Percentiles rank a stretch among this genome's conserved stretches.
Conservation (phyloP, 2,888 invertebrate genomes). For the Dynastes maya region DNA sequence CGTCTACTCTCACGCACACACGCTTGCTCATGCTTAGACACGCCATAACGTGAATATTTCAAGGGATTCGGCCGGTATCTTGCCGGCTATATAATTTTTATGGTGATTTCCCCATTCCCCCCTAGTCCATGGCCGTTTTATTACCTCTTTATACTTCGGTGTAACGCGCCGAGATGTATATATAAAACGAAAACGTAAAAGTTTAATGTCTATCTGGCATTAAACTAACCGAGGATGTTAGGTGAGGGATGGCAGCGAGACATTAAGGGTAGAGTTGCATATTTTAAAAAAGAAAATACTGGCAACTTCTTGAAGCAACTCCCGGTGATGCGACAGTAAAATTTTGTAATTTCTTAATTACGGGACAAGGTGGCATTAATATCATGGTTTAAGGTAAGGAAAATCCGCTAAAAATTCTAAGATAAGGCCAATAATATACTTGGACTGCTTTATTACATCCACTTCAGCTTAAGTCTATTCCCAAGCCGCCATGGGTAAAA, state of each 20-base stretch:
- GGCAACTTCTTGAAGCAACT: neutral
- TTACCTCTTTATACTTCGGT: conserved; percentile 44
- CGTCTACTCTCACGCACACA: conserved; percentile 1
- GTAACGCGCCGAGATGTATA: conserved; percentile 17
- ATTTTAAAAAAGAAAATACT: neutral
- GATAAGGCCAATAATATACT: too few species aligned
- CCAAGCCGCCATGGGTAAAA: too few species aligned
- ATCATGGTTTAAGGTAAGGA: too few species aligned
- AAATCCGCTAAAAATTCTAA: too few species aligned
- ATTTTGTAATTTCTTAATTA: conserved; percentile 27
- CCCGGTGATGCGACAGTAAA: conserved; percentile 14
- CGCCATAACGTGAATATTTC: conserved; percentile 47
- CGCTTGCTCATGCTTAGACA: conserved; percentile 8
- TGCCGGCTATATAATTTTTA: conserved; percentile 41
- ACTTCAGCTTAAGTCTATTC: too few species aligned
- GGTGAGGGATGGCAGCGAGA: neutral
- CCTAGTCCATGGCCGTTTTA: conserved; percentile 19
- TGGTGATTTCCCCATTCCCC: conserved; percentile 17
- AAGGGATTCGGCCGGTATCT: conserved; percentile 36
- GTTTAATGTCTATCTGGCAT: conserved; percentile 40
- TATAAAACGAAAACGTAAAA: conserved; percentile 33
- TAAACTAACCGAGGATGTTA: conserved; percentile 33
- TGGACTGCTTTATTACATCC: too few species aligned
- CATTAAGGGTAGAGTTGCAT: neutral
- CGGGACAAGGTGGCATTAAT: conserved; percentile 8